Base-by-base conservation (phyloP, 1,140 invertebrate species). In the Cotesia typhae region DNA sequence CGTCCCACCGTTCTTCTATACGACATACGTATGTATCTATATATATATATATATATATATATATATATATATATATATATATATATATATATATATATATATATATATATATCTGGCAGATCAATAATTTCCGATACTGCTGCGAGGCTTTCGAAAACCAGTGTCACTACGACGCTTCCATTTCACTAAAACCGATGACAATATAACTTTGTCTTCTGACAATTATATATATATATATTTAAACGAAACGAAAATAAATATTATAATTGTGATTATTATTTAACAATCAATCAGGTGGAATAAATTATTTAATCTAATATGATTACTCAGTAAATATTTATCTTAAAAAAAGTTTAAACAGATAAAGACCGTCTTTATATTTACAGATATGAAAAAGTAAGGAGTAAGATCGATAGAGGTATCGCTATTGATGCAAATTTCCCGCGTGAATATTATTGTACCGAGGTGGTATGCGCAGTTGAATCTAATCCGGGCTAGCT, bases 51-150 rank as follows among this genome's bases (percentile, higher is more conserved):
- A 72, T 71, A 36, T 75, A 75, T 75, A 67, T 71, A 60, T 65
- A 69, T 71, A 63, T 64, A 69, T 35, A 67, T 71, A 60, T 65
- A 69, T 71, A 63, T 64, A 69, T 35, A 67, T 71, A 60, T 65
- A 69, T 71, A 63, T 64, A 69, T 35, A 67, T 71, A 60, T 65
- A 69, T 71, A 63, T n/a, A n/a, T n/a, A n/a, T n/a, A n/a, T n/a
- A n/a, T 63, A 75, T 52, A 61, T 64, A 72, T 71, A 36, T 75
- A 75, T 75, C 76, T 76, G 73, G 63, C 76, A 80, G 82, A 82
- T 82, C 81, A 83, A 83, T 82, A 83, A 82, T 82, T 81, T 77
- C 76, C 78, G 78, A 83, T 83, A 80, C 74, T 74, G 74, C 76
- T 74, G 72, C 73, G 70, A 73, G 64, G 64, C 75, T 78, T 70